Evolutionary conservation across 2,888 invertebrate species (phyloP).

Genomic region (Tholera decimalis): DNA sequence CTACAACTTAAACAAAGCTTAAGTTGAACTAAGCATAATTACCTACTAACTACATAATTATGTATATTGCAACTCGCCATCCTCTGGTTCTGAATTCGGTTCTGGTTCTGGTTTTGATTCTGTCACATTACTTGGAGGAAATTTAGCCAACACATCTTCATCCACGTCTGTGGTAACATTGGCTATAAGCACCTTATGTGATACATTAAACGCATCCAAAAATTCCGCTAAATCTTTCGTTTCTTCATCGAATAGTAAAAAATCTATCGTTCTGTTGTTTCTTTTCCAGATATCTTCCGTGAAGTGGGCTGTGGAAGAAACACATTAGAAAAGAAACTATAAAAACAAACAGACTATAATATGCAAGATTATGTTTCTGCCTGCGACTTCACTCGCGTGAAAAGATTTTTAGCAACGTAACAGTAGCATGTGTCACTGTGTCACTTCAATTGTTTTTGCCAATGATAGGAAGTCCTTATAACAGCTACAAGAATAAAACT

Average conservation of each 20-base stretch:
- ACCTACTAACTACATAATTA: no score
- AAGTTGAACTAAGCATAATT: no score
- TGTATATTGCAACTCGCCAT: not conserved
- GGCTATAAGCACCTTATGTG: constrained; percentile 15
- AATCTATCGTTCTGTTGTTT: constrained; percentile 44
- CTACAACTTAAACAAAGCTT: no score
- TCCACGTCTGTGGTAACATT: constrained; percentile 27
- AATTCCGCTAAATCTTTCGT: not conserved
- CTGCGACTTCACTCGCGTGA: no score
- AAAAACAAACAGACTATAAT: no score
- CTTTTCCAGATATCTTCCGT: constrained; percentile 55
- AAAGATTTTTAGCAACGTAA: no score
- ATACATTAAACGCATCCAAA: constrained; percentile 19
- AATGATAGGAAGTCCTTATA: no score
- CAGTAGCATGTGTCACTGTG: no score
- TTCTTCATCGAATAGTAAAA: constrained; percentile 31
- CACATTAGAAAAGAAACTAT: not conserved
- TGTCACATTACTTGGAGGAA: constrained; percentile 28
- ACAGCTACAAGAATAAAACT: no score
- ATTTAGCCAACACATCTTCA: constrained; percentile 20
- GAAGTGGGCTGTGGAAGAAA: constrained; percentile 37
- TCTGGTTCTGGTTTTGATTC: not conserved
- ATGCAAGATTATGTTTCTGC: no score
- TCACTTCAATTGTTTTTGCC: no score
- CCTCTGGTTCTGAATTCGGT: not conserved